Evolutionary conservation across 2,888 invertebrate genomes (phyloP).

Genomic region (Morpho achilles): DNA sequence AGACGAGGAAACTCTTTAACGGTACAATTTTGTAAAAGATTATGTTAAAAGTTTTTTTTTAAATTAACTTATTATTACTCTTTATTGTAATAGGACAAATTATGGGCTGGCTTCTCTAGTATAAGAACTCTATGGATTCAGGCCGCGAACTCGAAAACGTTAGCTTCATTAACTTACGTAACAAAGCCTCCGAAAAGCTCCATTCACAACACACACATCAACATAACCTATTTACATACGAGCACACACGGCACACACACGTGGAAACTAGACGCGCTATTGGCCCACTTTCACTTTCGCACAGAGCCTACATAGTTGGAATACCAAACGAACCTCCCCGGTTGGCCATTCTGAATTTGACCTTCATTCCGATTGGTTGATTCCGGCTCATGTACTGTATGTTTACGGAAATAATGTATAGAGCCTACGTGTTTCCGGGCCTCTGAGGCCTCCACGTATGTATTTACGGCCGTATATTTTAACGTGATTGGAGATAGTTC

Average conservation of each 20-base stretch:
- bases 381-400: conserved; percentile 44
- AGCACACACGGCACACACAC: conserved; percentile 49
- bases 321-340: conserved; percentile 49
- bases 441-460: conserved; percentile 36
- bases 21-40: too few species aligned
- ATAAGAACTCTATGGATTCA: neutral
- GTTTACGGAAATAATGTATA: conserved; percentile 59
- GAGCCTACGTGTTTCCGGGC: conserved; percentile 34
- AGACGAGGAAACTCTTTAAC: too few species aligned
- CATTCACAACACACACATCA: conserved; percentile 48
- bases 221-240: conserved; percentile 33
- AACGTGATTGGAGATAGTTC: conserved; percentile 14
- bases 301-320: conserved; percentile 71
- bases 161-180: conserved; percentile 29
- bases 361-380: conserved; percentile 64
- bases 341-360: conserved; percentile 62
- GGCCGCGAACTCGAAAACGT: conserved; percentile 13
- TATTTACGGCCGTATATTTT: conserved; percentile 32
- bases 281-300: conserved; percentile 71
- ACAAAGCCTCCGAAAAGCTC: conserved; percentile 34
- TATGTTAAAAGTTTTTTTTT: too few species aligned
- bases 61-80: too few species aligned
- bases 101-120: too few species aligned
- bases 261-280: conserved; percentile 44
- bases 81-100: too few species aligned